Evolutionary conservation across 1,140 invertebrate species (phyloP).

Genomic region (Drosophila triauraria): DNA sequence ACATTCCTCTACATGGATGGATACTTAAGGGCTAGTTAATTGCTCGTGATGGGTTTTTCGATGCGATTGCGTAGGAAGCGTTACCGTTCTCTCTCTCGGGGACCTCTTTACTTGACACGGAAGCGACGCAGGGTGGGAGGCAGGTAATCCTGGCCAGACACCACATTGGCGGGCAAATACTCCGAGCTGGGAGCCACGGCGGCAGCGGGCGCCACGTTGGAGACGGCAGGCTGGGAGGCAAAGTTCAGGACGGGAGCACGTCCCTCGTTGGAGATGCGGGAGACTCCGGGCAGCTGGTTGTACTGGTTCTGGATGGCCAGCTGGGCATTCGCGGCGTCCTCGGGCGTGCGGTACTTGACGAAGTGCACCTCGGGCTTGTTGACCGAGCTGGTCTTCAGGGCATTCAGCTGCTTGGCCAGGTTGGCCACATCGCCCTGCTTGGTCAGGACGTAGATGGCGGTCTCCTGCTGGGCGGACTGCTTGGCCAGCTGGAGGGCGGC

Average conservation of each 20-base stretch:
- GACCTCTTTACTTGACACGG: slow-evolving; percentile 59
- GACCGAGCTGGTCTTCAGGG: slow-evolving; percentile 58
- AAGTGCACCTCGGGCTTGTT: slow-evolving; percentile 77
- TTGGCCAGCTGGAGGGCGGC: slow-evolving; percentile 88
- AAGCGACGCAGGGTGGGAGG: slow-evolving; percentile 73
- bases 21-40: slow-evolving; percentile 56
- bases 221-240: slow-evolving; percentile 44
- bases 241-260: slow-evolving; percentile 75
- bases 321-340: slow-evolving; percentile 74
- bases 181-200: slow-evolving; percentile 33
- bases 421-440: slow-evolving; percentile 86
- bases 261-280: slow-evolving; percentile 71
- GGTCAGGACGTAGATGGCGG: slow-evolving; percentile 93
- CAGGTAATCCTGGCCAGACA: slow-evolving; percentile 64
- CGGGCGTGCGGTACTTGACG: slow-evolving; percentile 72
- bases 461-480: slow-evolving; percentile 85
- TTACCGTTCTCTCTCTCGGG: slow-evolving; percentile 37
- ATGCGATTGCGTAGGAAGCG: slow-evolving; percentile 61
- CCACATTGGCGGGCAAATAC: slow-evolving; percentile 65
- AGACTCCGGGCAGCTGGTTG: slow-evolving; percentile 66
- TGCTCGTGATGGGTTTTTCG: slow-evolving; percentile 36
- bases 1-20: slow-evolving; percentile 59
- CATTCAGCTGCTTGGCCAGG: slow-evolving; percentile 69
- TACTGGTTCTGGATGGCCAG: slow-evolving; percentile 75
- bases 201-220: neutral